phyloP scores from a whole-genome alignment of 1,140 invertebrate species.

The Drosophila willistoni region DNA sequence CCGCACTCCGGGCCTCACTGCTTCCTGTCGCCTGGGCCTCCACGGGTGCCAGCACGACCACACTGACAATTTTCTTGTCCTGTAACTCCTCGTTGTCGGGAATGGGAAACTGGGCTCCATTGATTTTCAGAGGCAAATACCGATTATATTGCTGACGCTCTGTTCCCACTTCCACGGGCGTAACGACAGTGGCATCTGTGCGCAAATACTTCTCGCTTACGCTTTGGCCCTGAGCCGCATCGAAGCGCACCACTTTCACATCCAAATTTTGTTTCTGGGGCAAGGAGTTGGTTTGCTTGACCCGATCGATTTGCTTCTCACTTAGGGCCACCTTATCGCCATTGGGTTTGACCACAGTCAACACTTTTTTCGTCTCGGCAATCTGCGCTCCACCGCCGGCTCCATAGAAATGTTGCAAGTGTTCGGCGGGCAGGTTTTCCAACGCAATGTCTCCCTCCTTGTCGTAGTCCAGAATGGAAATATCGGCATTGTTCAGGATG shows the following conservation, averaged over 20 bases:
- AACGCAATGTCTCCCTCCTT: slow-evolving; percentile 94
- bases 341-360: slow-evolving; percentile 86
- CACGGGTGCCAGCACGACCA: slow-evolving; percentile 92
- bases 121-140: slow-evolving; percentile 92
- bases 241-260: slow-evolving; percentile 93
- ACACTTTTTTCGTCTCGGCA: slow-evolving; percentile 87
- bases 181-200: slow-evolving; percentile 88
- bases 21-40: slow-evolving; percentile 83
- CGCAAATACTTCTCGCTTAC: slow-evolving; percentile 89
- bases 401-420: slow-evolving; percentile 92
- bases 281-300: slow-evolving; percentile 81
- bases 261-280: slow-evolving; percentile 87
- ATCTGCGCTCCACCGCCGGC: slow-evolving; percentile 89
- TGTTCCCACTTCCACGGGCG: slow-evolving; percentile 88
- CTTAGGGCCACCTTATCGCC: slow-evolving; percentile 84
- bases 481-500: slow-evolving; percentile 93
- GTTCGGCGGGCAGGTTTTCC: slow-evolving; percentile 92
- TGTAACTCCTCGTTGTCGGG: slow-evolving; percentile 89
- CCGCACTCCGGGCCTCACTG: slow-evolving; percentile 72
- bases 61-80: slow-evolving; percentile 90
- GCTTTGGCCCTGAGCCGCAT: slow-evolving; percentile 89
- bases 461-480: slow-evolving; percentile 93
- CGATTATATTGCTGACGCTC: slow-evolving; percentile 90
- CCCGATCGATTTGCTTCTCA: slow-evolving; percentile 84
- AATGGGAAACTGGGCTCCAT: slow-evolving; percentile 91